These are phyloP conservation scores for Elgonia sp. DNA, from an alignment of 2,888 invertebrate genomes.

Conservation along the genomic window DNA sequence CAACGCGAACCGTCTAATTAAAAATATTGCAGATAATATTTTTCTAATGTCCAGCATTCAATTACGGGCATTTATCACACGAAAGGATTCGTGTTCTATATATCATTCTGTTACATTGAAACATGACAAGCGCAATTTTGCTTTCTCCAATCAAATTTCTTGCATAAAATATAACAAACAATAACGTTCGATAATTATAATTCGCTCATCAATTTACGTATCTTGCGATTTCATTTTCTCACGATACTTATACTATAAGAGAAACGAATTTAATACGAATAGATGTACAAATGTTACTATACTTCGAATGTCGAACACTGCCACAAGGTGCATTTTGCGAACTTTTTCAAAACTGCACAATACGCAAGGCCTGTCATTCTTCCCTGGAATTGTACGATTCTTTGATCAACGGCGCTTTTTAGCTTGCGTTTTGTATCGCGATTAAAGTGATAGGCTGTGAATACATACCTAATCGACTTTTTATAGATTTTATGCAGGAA, in stretches of 20 bases:
- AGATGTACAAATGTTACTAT: conserved; percentile 39
- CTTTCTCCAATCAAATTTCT: too few relatives aligned
- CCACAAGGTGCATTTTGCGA: conserved; percentile 52
- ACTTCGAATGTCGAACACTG: conserved; percentile 31
- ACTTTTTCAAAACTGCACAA: conserved; percentile 10
- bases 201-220: neutral
- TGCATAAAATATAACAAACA: too few relatives aligned
- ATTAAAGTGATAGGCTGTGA: conserved; percentile 27
- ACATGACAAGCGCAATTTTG: too few relatives aligned
- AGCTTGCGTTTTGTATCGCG: conserved; percentile 12
- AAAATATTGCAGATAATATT: conserved; percentile 54
- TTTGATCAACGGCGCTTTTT: neutral
- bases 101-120: too few relatives aligned
- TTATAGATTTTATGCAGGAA: neutral
- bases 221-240: conserved; percentile 8
- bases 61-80: conserved; percentile 35
- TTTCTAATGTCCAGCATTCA: conserved; percentile 53
- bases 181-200: conserved; percentile 31
- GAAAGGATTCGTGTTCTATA: neutral
- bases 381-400: neutral
- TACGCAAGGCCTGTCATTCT: conserved; percentile 27
- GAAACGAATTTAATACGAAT: conserved; percentile 37
- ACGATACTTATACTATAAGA: too few relatives aligned
- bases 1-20: conserved; percentile 21
- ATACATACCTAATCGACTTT: conserved; percentile 20